These are phyloP conservation scores for Junco hyemalis DNA, from an alignment of 2,113 vertebrate genomes.

Conservation along the genomic window DNA sequence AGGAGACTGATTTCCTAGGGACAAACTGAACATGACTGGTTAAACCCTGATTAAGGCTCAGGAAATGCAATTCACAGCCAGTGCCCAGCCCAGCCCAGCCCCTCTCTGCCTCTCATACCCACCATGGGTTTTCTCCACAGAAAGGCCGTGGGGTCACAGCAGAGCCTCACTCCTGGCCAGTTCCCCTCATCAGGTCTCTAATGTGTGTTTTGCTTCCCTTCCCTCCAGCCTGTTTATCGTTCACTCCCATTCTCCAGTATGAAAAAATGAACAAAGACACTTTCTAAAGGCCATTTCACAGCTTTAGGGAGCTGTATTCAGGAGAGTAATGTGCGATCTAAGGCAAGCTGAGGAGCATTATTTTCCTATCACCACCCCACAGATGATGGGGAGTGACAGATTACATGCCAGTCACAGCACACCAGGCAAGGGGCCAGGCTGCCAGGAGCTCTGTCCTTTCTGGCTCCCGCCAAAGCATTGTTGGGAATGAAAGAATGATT, in stretches of 20 bases:
- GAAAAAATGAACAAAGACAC: constrained; percentile 52
- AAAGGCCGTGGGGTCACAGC: neutral
- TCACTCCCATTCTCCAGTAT: constrained; percentile 41
- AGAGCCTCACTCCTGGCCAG: neutral
- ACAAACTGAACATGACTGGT: neutral
- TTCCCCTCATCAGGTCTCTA: constrained; percentile 31
- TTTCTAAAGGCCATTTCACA: constrained; percentile 67
- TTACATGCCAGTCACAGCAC: constrained; percentile 57
- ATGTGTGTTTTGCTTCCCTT: constrained; percentile 34
- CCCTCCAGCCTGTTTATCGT: constrained; percentile 51
- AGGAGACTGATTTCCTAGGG: neutral
- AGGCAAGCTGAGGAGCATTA: constrained; percentile 65
- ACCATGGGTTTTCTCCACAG: neutral
- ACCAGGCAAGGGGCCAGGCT: constrained; percentile 44
- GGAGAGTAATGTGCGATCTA: constrained; percentile 67
- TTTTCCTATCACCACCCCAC: constrained; percentile 67
- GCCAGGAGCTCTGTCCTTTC: constrained; percentile 49
- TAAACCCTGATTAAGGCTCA: neutral
- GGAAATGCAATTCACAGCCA: neutral
- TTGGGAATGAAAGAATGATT: constrained; percentile 43
- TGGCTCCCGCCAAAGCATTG: constrained; percentile 39
- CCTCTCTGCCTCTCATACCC: neutral
- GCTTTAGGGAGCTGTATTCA: constrained; percentile 61
- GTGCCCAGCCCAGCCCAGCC: neutral
- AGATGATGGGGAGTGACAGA: constrained; percentile 67